These are phyloP conservation scores for Perdita meconis DNA, from an alignment of 2,888 invertebrate genomes.

Conservation along the genomic window DNA sequence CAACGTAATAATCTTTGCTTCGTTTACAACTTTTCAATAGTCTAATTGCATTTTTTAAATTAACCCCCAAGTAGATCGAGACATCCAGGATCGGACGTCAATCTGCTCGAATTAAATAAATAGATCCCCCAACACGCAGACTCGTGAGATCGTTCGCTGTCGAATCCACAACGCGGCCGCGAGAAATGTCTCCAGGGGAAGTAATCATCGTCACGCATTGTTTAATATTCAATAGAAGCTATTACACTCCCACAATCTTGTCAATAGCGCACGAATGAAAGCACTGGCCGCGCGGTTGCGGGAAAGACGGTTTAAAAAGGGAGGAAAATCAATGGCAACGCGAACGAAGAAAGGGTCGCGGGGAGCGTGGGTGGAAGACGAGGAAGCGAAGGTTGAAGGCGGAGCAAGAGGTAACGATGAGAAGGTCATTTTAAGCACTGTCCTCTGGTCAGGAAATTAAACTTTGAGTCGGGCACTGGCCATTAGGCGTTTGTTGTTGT, in stretches of 20 bases:
- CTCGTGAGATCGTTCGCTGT: constrained; percentile 17
- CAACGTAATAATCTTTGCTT: too few relatives aligned
- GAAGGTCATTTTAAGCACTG: constrained; percentile 77
- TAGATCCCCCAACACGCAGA: too few relatives aligned
- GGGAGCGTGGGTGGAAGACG: constrained; percentile 21
- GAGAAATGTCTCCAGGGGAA: constrained; percentile 45
- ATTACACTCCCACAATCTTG: constrained; percentile 47
- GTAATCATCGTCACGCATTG: constrained; percentile 54
- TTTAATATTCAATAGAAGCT: constrained; percentile 66
- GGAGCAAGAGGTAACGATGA: constrained; percentile 44
- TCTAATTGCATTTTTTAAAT: too few relatives aligned
- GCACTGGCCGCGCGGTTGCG: constrained; percentile 26
- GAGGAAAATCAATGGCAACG: constrained; percentile 24
- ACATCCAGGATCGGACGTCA: neutral
- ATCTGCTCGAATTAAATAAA: constrained; percentile 17
- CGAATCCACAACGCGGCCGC: constrained; percentile 37
- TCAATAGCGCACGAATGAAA: constrained; percentile 26
- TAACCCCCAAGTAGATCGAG: too few relatives aligned
- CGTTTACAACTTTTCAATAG: too few relatives aligned
- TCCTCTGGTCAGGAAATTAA: constrained; percentile 82
- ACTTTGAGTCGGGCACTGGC: constrained; percentile 80
- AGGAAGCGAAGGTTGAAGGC: constrained; percentile 26
- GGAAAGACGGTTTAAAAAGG: constrained; percentile 15
- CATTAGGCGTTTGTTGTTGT: constrained; percentile 83
- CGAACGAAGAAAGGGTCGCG: constrained; percentile 26